Evolutionary conservation across 1,140 invertebrate genomes (phyloP), one percentile per base, ranked within the genome.

Genomic region (Ips nitidus): DNA sequence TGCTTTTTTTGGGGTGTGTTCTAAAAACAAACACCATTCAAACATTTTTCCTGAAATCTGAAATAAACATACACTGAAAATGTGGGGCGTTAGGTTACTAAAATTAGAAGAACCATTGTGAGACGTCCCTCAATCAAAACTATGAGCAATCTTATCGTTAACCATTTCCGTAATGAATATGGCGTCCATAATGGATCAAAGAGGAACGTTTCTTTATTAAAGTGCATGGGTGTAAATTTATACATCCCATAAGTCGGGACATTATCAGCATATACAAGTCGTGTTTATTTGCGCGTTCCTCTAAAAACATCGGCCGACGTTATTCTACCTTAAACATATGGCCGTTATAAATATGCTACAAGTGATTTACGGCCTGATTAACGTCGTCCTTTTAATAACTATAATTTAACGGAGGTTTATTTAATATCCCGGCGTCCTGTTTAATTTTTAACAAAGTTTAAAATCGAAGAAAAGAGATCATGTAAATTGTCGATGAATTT

Each of bases 401-500:
- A 69, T 69, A 69, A 69, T 69, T 69, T 69, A 63, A 5, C 67
- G 7, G 52, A 40, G 60, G 67, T 69, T 69, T 69, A 69, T 69
- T 69, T 69, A 69, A 69, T 64, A 69, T 45, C 43, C 53, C 59
- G 40, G 50, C 42, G 37, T 69, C 60, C 60, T 61, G 67, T 69
- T 62, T 69, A 69, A 69, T 63, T 69, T 69, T 69, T 69, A 69
- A 69, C 67, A 69, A 63, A 69, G 67, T 69, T 69, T 69, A 69
- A 45, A 69, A 63, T 63, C 52, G 57, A 42, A 69, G 67, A 63
- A 63, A 69, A 62, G 38, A 53, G 67, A 45, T 63, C 55, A 64
- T 52, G 67, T 69, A 69, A 69, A 69, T 69, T 42, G 67, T 63
- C 59, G 55, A 69, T 63, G 53, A 52, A 69, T 69, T 69, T 63